Conservation (phyloP, 2,797 vertebrate genomes). For the Bothrops alternatus region DNA sequence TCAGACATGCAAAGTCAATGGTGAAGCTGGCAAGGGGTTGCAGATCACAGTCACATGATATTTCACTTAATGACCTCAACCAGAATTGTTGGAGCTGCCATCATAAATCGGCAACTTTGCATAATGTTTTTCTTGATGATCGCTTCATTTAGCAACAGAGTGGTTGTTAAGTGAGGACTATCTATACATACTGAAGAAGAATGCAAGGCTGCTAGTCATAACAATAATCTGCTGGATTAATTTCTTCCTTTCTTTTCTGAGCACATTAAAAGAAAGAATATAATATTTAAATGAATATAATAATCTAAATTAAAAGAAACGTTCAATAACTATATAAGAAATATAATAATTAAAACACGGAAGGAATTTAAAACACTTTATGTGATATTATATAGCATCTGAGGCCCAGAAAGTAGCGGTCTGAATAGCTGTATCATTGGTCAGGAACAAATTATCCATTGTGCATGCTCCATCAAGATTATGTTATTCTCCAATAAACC, state of each 20-base stretch:
- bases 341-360: background rate
- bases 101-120: background rate
- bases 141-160: background rate
- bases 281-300: background rate
- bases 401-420: background rate
- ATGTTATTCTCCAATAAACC: too few species aligned
- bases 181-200: background rate
- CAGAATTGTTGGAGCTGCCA: background rate
- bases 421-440: background rate
- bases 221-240: background rate
- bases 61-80: background rate
- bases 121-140: background rate
- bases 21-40: background rate
- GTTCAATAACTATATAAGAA: background rate
- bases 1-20: background rate
- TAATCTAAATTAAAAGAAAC: background rate
- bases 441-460: background rate
- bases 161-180: background rate
- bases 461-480: background rate
- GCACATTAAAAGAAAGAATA: background rate
- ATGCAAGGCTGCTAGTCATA: background rate
- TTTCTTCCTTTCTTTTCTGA: background rate
- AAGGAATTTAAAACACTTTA: background rate
- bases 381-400: background rate
- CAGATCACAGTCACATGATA: background rate